These are phyloP conservation scores for Osmoderma eremita DNA, from an alignment of 2,888 invertebrate species.

Conservation along the genomic window DNA sequence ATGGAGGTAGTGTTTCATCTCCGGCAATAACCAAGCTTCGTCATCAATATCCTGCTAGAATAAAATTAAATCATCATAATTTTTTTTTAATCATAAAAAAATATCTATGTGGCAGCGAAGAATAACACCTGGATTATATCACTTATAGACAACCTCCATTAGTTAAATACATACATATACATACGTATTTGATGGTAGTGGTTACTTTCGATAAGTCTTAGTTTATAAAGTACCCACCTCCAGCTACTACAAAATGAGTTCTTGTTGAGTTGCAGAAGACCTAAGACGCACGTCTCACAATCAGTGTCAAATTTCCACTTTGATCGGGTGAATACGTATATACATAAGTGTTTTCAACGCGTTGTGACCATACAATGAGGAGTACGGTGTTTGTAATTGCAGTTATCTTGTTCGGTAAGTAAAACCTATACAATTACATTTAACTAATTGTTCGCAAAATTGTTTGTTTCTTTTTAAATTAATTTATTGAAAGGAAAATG, in stretches of 20 bases:
- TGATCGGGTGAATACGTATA: slow-evolving; percentile 13
- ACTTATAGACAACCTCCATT: not conserved
- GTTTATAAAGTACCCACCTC: slow-evolving; percentile 32
- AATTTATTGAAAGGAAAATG: not conserved
- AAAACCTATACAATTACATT: not conserved
- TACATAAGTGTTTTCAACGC: not conserved
- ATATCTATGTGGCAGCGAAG: not conserved
- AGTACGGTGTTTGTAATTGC: slow-evolving; percentile 20
- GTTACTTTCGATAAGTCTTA: slow-evolving; percentile 32
- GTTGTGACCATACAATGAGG: slow-evolving; percentile 25
- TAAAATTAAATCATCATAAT: no score
- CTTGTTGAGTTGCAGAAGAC: slow-evolving; percentile 20
- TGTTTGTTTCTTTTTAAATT: no score
- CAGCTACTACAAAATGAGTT: slow-evolving; percentile 30
- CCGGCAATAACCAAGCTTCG: no score
- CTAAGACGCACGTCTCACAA: slow-evolving; percentile 9
- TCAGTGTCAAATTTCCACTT: slow-evolving; percentile 27
- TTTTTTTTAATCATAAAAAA: no score
- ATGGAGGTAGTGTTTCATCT: no score
- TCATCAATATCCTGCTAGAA: not conserved
- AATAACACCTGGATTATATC: slow-evolving; percentile 9
- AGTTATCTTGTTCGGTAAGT: slow-evolving; percentile 22
- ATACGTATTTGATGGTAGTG: slow-evolving; percentile 12
- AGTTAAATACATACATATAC: not conserved
- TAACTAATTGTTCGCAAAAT: no score